phyloP scores from a whole-genome alignment of 2,797 vertebrate genomes.

The Adrianichthys oophorus region DNA sequence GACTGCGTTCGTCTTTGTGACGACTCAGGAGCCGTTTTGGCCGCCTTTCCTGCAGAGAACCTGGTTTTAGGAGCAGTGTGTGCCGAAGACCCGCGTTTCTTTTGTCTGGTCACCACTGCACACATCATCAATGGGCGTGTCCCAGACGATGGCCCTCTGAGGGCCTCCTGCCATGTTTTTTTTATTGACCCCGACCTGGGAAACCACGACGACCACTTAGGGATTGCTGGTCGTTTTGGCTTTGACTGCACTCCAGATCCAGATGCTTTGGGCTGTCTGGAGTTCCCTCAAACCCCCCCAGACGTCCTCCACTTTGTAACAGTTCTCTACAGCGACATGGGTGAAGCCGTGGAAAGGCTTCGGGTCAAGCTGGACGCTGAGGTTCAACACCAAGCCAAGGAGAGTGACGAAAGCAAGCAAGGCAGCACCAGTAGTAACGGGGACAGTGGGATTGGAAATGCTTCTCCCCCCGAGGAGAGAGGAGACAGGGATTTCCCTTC shows the following conservation, averaged over 20 bases:
- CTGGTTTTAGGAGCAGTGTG: constrained; percentile 92
- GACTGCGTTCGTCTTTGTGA: constrained; percentile 91
- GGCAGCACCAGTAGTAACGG: constrained; percentile 90
- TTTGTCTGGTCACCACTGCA: constrained; percentile 91
- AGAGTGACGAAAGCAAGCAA: constrained; percentile 82
- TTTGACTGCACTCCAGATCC: constrained; percentile 91
- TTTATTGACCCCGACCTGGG: constrained; percentile 94
- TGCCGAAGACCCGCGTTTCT: constrained; percentile 91
- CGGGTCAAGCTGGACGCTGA: constrained; percentile 86
- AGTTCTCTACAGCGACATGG: constrained; percentile 91
- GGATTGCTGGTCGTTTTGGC: constrained; percentile 88
- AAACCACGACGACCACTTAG: constrained; percentile 87
- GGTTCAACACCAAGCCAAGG: constrained; percentile 80
- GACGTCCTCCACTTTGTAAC: constrained; percentile 93
- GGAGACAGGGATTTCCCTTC: constrained; percentile 85
- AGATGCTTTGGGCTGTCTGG: constrained; percentile 88
- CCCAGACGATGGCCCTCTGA: constrained; percentile 78
- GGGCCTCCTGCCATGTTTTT: constrained; percentile 94
- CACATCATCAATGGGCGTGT: constrained; percentile 79
- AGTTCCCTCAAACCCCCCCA: constrained; percentile 89
- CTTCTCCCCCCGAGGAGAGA: constrained; percentile 86
- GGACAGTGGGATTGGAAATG: constrained; percentile 93
- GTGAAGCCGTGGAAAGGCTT: constrained; percentile 88
- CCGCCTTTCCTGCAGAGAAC: constrained; percentile 91
- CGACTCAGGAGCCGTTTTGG: constrained; percentile 83